Evolutionary conservation across 1,140 invertebrate genomes (phyloP).

Genomic region (Caenorhabditis inopinata): DNA sequence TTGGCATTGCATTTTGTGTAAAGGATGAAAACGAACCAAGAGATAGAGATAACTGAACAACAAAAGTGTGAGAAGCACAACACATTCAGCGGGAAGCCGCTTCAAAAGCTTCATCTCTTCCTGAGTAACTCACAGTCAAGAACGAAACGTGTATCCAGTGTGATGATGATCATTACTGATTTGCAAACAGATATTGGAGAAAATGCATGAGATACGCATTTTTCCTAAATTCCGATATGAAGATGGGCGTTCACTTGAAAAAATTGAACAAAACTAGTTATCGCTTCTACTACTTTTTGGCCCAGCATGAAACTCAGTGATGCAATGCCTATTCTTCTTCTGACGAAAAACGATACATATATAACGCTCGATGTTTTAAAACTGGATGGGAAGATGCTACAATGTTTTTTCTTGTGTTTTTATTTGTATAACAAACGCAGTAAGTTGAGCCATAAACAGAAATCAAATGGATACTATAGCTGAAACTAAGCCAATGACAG

Average conservation of each 20-base stretch:
- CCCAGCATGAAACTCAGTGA: neutral
- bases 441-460: too few relatives aligned
- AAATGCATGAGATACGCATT: neutral
- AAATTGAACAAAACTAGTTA: constrained; percentile 6
- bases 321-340: neutral
- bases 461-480: too few relatives aligned
- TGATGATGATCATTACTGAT: constrained; percentile 20
- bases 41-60: constrained; percentile 29
- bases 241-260: neutral
- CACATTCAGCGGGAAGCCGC: neutral
- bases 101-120: too few relatives aligned
- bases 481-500: too few relatives aligned
- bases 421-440: too few relatives aligned
- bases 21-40: constrained; percentile 17
- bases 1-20: constrained; percentile 29
- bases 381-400: neutral
- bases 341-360: neutral
- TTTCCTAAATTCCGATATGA: neutral
- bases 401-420: neutral
- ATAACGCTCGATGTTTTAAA: neutral
- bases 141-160: neutral
- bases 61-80: constrained; percentile 4
- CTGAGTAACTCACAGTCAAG: neutral
- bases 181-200: neutral
- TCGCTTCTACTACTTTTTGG: neutral